Evolutionary conservation across 64 coral and sea anemone species (phyloP).

Genomic region (Orbicella faveolata): DNA sequence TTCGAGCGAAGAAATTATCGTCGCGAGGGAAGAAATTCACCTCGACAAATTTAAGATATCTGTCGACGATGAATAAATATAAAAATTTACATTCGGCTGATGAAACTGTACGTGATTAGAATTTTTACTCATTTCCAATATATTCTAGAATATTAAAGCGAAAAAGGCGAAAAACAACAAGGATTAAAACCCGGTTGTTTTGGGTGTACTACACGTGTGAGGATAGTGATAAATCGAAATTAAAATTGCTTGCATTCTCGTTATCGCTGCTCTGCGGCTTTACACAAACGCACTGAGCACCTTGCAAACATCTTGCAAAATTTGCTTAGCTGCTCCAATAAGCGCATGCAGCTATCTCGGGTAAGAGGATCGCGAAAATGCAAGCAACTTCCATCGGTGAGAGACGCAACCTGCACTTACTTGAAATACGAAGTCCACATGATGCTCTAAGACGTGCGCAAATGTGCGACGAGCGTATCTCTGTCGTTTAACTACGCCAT

Average conservation of each 20-base stretch:
- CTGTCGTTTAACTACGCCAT: constrained; percentile 10
- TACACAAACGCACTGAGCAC: neutral
- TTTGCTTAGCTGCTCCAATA: neutral
- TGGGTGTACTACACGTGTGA: constrained; percentile 17
- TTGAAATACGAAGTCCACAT: constrained; percentile 36
- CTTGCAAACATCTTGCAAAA: constrained; percentile 35
- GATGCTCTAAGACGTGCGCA: neutral
- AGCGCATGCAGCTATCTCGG: neutral
- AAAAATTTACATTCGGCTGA: constrained; percentile 11
- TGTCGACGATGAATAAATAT: constrained; percentile 6
- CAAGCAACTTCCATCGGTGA: constrained; percentile 7
- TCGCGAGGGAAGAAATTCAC: neutral
- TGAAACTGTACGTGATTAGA: neutral
- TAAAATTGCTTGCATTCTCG: constrained; percentile 41
- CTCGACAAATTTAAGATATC: constrained; percentile 13
- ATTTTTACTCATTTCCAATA: neutral
- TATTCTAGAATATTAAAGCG: neutral
- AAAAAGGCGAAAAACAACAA: constrained; percentile 3
- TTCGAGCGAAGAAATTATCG: constrained; percentile 46
- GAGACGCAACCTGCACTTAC: constrained; percentile 4
- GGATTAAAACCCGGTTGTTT: constrained; percentile 4
- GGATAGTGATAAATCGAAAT: neutral
- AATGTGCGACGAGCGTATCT: neutral
- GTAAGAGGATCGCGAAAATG: neutral
- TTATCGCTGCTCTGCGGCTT: neutral